A percentile compares a stretch with the other conserved stretches of the same genome.
These are phyloP conservation scores for Drosophila antonietae DNA, from an alignment of 2,888 invertebrate genomes.

Conservation along the genomic window DNA sequence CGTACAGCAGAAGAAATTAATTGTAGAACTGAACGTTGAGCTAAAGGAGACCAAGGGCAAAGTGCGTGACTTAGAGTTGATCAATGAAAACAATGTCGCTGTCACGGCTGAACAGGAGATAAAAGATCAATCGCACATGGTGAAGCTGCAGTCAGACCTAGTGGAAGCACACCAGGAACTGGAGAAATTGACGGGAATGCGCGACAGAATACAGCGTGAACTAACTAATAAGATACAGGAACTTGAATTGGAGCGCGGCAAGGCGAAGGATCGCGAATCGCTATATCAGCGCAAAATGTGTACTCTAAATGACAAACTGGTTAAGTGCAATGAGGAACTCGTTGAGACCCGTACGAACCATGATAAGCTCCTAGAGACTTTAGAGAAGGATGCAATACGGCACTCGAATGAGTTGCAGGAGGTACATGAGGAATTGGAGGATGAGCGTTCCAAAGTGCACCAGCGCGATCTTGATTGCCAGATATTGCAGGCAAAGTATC, in stretches of 20 bases:
- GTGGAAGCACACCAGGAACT: conserved; percentile 23
- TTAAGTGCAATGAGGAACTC: conserved; percentile 20
- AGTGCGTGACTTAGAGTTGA: conserved; percentile 17
- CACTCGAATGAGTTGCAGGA: background rate
- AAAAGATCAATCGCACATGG: conserved; percentile 14
- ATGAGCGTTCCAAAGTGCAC: conserved; percentile 9
- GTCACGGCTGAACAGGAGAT: conserved; percentile 18
- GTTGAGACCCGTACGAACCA: conserved; percentile 4
- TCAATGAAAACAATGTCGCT: background rate
- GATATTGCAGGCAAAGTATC: conserved; percentile 83
- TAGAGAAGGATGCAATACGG: background rate
- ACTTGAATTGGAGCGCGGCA: conserved; percentile 23
- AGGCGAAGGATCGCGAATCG: conserved; percentile 29
- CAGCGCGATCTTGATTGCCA: conserved; percentile 70
- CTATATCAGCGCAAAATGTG: conserved; percentile 52
- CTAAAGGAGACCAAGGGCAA: conserved; percentile 5
- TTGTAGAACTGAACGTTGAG: conserved; percentile 13
- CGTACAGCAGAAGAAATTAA: conserved; percentile 6
- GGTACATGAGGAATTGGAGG: background rate
- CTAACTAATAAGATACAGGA: conserved; percentile 29
- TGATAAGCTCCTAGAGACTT: background rate
- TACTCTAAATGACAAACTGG: conserved; percentile 51
- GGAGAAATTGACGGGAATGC: background rate
- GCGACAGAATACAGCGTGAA: conserved; percentile 7
- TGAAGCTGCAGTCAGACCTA: conserved; percentile 33